Base-by-base conservation (phyloP, 2,888 invertebrate genomes). In the Xestia sexstrigata region DNA sequence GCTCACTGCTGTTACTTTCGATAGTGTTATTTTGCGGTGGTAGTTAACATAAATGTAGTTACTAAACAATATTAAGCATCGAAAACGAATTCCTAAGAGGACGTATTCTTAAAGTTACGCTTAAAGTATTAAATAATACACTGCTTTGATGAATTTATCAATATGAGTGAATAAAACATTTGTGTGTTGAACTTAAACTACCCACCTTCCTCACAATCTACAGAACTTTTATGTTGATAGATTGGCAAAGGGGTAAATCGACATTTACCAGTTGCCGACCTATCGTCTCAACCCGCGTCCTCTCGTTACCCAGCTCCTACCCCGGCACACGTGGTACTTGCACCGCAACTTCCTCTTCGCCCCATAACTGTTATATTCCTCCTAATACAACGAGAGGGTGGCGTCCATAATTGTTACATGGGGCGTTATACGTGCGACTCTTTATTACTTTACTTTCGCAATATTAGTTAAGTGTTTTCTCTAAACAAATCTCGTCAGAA, bases 381-480 rank as follows among this genome's bases (percentile, higher is more conserved):
- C 70, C 77, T 75, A 67, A 79, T 69, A 81, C 87, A 82, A 81
- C 78, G 67, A 87, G 68, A 78, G 89, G 89, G 90, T 86, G 85
- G 76, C 85, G 84, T 91, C 83, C 86, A 89, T 92, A 93, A 92
- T 93, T 93, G 93, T 91, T 93, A 91, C 90, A 92, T 90, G 88
- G 89, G 85, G 87, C 89, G 89, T 88, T 89, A 87, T 85, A 77
- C 42, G 47, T 30, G 81, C 85, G 84, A 77, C 83, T 81, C 86
- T 87, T 90, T 91, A 90, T 91, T 88, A 87, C 88, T 87, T 89
- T 91, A 92, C 91, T 92, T 93, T 88, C 78, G 89, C 88, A 89
- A 88, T 90, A 88, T 89, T 82, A 76, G 68, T 78, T 70, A 73
- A 84, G 75, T 81, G 82, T 83, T 87, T 88, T 85, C 81, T 81